Base-by-base conservation (phyloP, 2,797 vertebrate genomes). In the Rallus crepitans region DNA sequence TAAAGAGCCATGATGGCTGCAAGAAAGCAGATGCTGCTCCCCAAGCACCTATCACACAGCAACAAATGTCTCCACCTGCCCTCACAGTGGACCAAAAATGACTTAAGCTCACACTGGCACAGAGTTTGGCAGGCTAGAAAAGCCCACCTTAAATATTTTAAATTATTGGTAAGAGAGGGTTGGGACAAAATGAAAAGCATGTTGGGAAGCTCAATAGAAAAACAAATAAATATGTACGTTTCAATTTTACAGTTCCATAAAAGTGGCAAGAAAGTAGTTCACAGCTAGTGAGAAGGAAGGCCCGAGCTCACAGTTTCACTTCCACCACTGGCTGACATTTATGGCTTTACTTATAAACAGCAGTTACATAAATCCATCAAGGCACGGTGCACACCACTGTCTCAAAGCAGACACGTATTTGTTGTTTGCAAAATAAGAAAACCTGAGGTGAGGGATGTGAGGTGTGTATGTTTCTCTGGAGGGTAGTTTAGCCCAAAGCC, bases 271-370 rank as follows among this genome's bases (percentile, higher is more conserved):
- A 82, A 28, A 92, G 48, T 23, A 4, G 4, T 35, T 95, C 45
- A 68, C 73, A 91, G 91, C 89, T 93, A 83, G 64, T 1, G 4
- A 93, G 71, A 82, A 89, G 94, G 93, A 94, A 96, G 87, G 64
- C 8, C 57, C 79, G 53, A 18, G 61, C 40, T 89, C 78, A 89
- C 85, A 30, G 71, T 96, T 97, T 95, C 76, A 1, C 37, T 96
- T 96, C 95, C 1, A 0, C 71, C 53, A 42, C 42, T 28, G 40
- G 37, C 23, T 93, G 93, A 95, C 75, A 60, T 95, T 96, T 92
- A 83, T 82, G 28, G 33, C 12, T 12, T 81, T 82, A 60, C 57
- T 92, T 75, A 55, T 35, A 82, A 80, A 92, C 64, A 89, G 45
- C 21, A 56, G 77, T 93, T 82, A 50, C 12, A 71, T 85, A 89